phyloP scores from a whole-genome alignment of 2,797 vertebrate genomes.

The Sebastiscus albofasciatus region DNA sequence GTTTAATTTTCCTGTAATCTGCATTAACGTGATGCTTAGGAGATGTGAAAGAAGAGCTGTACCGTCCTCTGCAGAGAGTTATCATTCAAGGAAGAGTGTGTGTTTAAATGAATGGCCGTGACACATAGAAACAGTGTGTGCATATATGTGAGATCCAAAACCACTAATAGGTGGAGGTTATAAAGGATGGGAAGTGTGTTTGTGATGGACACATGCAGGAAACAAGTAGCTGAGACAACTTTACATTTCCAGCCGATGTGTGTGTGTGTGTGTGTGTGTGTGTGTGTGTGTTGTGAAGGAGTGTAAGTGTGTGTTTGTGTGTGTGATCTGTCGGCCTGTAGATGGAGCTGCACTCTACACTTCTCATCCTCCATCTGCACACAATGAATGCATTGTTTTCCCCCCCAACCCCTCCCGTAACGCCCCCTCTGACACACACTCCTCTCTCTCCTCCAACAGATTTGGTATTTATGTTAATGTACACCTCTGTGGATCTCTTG shows the following conservation, averaged over 20 bases:
- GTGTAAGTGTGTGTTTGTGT: slow-evolving; percentile 3
- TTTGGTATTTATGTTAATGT: slow-evolving; percentile 88
- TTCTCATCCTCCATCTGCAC: slow-evolving; percentile 78
- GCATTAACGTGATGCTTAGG: slow-evolving; percentile 18
- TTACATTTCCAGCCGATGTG: background rate
- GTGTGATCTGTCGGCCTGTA: slow-evolving; percentile 85
- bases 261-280: slow-evolving; percentile 19
- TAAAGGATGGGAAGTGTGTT: background rate
- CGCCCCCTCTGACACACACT: background rate
- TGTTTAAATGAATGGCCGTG: background rate
- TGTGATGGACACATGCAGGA: background rate
- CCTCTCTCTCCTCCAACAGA: slow-evolving; percentile 73
- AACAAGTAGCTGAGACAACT: background rate
- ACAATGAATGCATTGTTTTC: slow-evolving; percentile 90
- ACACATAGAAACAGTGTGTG: background rate
- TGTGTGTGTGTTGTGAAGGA: background rate
- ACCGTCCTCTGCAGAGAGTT: background rate
- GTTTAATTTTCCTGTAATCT: slow-evolving; percentile 8
- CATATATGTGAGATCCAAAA: background rate
- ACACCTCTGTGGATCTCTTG: slow-evolving; percentile 84
- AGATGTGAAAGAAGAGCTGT: background rate
- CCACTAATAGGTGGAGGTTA: background rate
- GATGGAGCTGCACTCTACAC: slow-evolving; percentile 93
- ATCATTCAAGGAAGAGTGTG: background rate
- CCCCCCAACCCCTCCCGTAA: slow-evolving; percentile 8